Evolutionary conservation across 2,113 vertebrate species (phyloP).

Genomic region (Petromus typicus): DNA sequence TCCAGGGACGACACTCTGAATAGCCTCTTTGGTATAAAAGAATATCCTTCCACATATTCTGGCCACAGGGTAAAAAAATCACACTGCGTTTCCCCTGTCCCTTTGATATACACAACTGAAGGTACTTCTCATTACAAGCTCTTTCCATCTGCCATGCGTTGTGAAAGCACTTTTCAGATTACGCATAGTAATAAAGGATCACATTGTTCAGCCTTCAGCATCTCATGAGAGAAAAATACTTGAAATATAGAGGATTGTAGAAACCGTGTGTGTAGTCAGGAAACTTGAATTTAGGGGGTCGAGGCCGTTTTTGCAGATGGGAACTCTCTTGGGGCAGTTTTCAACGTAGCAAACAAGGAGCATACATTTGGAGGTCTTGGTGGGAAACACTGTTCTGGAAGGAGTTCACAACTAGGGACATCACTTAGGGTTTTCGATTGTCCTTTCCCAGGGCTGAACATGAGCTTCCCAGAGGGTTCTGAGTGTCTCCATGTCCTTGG

Average conservation of each 20-base stretch:
- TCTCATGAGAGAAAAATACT: not conserved
- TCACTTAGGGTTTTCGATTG: too few relatives aligned
- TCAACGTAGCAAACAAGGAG: not conserved
- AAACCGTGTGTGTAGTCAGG: not conserved
- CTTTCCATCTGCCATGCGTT: not conserved
- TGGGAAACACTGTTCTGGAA: not conserved
- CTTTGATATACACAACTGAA: not conserved
- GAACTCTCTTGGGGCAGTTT: not conserved
- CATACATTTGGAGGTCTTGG: not conserved
- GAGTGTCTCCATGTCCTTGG: too few relatives aligned
- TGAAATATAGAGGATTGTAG: not conserved
- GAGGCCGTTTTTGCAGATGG: not conserved
- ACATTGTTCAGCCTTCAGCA: not conserved
- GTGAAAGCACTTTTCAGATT: slow-evolving; percentile 11
- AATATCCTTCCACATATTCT: slow-evolving; percentile 26
- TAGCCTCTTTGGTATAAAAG: not conserved
- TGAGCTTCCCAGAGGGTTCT: too few relatives aligned
- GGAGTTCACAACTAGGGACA: too few relatives aligned
- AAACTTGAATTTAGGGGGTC: not conserved
- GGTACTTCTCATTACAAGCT: slow-evolving; percentile 31
- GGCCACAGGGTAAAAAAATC: not conserved
- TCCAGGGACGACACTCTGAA: not conserved
- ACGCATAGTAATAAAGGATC: not conserved
- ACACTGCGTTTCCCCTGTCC: not conserved
- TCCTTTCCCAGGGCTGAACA: too few relatives aligned